Evolutionary conservation across 2,888 invertebrate species (phyloP).

Genomic region (Luffia ferchaultella): DNA sequence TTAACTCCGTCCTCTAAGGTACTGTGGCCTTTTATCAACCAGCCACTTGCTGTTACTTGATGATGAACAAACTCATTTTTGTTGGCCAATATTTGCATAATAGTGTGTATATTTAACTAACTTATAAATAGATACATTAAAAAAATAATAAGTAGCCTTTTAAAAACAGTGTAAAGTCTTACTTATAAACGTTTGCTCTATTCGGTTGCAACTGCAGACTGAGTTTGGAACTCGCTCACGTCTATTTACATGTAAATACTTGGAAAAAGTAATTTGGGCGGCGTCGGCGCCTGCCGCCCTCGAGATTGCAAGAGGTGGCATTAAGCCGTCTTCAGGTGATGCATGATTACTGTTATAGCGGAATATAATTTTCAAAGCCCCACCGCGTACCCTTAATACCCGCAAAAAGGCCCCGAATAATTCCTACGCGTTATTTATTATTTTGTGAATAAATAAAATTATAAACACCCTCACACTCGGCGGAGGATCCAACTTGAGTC

Average conservation of each 20-base stretch:
- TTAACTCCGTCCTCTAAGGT: no score
- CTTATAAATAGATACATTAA: no score
- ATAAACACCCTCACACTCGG: conserved; percentile 29
- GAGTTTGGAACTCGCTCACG: conserved; percentile 32
- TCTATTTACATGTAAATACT: conserved; percentile 67
- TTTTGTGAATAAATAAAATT: conserved; percentile 66
- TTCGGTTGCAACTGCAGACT: conserved; percentile 21
- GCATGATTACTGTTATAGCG: conserved; percentile 66
- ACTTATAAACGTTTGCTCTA: no score
- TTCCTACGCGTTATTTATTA: conserved; percentile 61
- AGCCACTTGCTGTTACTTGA: no score
- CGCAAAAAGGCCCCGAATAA: conserved; percentile 64
- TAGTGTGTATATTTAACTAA: no score
- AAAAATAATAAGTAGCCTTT: no score
- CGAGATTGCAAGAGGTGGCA: conserved; percentile 64
- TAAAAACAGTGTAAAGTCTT: no score
- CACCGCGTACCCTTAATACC: conserved; percentile 57
- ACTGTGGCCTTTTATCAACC: no score
- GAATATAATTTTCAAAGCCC: conserved; percentile 65
- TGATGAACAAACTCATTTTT: no score
- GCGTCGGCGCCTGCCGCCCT: conserved; percentile 50
- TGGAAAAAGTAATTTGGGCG: conserved; percentile 65
- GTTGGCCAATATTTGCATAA: no score
- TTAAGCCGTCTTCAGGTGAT: conserved; percentile 64
- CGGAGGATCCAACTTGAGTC: conserved; percentile 48